Percentiles rank a stretch among this genome's conserved stretches.
These are phyloP conservation scores for Drosophila fuyamai DNA, from an alignment of 1,140 invertebrate species.

Conservation along the genomic window DNA sequence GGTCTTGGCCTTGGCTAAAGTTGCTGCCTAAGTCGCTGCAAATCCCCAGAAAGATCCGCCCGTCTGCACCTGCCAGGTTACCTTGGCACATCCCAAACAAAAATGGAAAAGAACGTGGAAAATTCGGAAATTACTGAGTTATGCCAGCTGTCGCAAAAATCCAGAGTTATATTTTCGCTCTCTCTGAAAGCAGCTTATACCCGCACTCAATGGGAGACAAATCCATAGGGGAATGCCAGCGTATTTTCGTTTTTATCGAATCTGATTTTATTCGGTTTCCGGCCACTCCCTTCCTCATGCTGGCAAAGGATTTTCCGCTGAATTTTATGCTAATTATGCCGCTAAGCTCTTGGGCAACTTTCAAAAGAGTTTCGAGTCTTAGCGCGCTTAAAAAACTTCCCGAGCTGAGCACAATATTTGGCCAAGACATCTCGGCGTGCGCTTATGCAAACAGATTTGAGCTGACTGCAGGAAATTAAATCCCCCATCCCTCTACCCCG, in stretches of 20 bases:
- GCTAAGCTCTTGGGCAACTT: conserved; percentile 70
- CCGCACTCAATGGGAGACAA: conserved; percentile 10
- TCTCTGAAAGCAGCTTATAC: conserved; percentile 37
- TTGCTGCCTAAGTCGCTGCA: conserved; percentile 70
- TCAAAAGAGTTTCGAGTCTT: conserved; percentile 67
- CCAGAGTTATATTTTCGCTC: conserved; percentile 28
- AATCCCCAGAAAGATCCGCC: conserved; percentile 65
- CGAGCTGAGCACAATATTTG: conserved; percentile 43
- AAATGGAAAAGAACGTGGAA: conserved; percentile 50
- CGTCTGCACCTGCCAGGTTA: conserved; percentile 69
- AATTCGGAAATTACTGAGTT: conserved; percentile 76
- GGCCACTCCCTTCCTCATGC: conserved; percentile 12
- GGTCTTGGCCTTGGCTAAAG: conserved; percentile 58
- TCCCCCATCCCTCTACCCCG: conserved; percentile 7
- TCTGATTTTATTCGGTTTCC: conserved; percentile 42
- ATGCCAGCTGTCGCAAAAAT: conserved; percentile 69
- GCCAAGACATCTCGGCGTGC: conserved; percentile 39
- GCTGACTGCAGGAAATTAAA: conserved; percentile 62
- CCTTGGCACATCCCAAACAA: conserved; percentile 26
- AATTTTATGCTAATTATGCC: conserved; percentile 77
- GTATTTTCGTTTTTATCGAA: conserved; percentile 45
- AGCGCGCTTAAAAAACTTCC: conserved; percentile 51
- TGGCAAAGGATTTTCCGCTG: conserved; percentile 59
- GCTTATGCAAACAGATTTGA: conserved; percentile 61
- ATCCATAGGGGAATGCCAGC: conserved; percentile 26